Conservation (phyloP, 2,113 vertebrate genomes). For the Coptodon rendalli region DNA sequence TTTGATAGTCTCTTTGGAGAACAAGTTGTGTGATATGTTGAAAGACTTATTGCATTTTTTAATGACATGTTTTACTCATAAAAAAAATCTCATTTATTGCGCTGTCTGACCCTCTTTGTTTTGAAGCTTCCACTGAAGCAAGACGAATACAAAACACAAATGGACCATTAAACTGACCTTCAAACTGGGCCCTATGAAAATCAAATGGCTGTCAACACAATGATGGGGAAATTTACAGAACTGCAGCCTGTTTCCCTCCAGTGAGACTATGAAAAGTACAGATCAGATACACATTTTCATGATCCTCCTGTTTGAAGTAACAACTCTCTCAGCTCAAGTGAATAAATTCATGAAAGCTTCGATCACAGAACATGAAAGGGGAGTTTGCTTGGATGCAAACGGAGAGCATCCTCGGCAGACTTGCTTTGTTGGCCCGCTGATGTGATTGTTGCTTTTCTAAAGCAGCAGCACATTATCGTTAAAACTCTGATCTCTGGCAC, state of each 20-base stretch:
- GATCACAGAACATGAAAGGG: constrained; percentile 32
- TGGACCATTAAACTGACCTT: constrained; percentile 71
- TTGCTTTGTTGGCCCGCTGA: constrained; percentile 19
- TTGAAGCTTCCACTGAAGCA: constrained; percentile 61
- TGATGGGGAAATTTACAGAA: constrained; percentile 23
- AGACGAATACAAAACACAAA: constrained; percentile 59
- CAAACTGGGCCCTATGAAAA: constrained; percentile 43
- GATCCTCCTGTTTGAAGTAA: constrained; percentile 15
- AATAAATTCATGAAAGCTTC: constrained; percentile 20
- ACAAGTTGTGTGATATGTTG: neutral
- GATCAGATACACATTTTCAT: constrained; percentile 39
- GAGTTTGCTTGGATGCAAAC: constrained; percentile 1
- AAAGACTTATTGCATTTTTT: constrained; percentile 35
- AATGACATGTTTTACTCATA: constrained; percentile 46
- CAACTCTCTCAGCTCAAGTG: constrained; percentile 5
- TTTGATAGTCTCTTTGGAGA: neutral
- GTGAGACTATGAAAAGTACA: constrained; percentile 17
- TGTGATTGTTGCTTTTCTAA: constrained; percentile 14
- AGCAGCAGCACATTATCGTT: constrained; percentile 1
- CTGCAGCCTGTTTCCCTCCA: constrained; percentile 22
- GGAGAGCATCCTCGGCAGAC: constrained; percentile 16
- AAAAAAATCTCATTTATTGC: constrained; percentile 40
- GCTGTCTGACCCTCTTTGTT: constrained; percentile 51
- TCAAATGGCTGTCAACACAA: constrained; percentile 48
- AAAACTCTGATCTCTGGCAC: constrained; percentile 6